These are phyloP conservation scores for Sorex fumeus DNA, from an alignment of 2,113 vertebrate genomes.

Conservation along the genomic window DNA sequence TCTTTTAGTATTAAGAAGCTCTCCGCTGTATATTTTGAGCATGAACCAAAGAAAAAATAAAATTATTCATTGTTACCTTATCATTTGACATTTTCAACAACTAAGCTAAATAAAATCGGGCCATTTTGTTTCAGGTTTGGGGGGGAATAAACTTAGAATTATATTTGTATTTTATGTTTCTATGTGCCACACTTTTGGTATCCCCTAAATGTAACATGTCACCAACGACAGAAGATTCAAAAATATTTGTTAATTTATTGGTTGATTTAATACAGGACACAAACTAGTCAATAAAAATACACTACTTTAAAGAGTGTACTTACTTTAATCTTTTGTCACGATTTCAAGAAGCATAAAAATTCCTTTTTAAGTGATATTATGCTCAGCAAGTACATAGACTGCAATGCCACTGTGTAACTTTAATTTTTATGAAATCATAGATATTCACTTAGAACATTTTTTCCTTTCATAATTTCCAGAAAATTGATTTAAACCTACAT, in stretches of 20 bases:
- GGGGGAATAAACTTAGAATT: background rate
- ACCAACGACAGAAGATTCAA: background rate
- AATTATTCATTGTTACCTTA: background rate
- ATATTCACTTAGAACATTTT: background rate
- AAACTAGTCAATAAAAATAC: slow-evolving; percentile 28
- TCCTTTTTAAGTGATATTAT: background rate
- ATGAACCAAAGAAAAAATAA: background rate
- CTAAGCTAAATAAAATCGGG: background rate
- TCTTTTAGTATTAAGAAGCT: background rate
- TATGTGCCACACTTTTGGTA: background rate
- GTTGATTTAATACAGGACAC: background rate
- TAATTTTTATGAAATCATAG: slow-evolving; percentile 42
- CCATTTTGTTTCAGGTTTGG: background rate
- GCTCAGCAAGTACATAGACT: background rate
- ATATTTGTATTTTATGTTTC: background rate
- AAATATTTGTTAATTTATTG: background rate
- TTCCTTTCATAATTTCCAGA: slow-evolving; percentile 54
- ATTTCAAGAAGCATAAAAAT: slow-evolving; percentile 19
- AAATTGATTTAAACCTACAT: slow-evolving; percentile 55
- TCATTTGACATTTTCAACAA: background rate
- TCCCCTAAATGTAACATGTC: background rate
- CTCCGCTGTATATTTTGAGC: background rate
- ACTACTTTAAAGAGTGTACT: background rate
- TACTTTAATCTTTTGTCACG: background rate
- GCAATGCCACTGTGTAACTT: background rate